A percentile compares a stretch with the other conserved stretches of the same genome.
Evolutionary conservation across 1,140 invertebrate species (phyloP).

Genomic region (Pemphigus obesinymphae): DNA sequence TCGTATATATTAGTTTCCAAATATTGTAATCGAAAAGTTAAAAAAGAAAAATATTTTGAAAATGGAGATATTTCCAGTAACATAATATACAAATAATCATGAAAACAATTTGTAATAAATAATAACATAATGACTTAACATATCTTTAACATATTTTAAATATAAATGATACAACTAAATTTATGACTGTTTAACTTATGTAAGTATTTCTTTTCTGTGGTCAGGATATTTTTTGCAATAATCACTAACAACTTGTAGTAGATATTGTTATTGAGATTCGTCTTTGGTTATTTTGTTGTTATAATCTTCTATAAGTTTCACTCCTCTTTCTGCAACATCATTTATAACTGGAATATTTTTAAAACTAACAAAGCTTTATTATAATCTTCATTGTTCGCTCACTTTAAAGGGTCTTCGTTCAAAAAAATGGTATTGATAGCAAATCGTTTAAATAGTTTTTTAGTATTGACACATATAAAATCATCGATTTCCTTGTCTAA

Average conservation of each 20-base stretch:
- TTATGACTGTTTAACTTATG: background rate
- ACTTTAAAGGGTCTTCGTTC: background rate
- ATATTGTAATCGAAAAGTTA: background rate
- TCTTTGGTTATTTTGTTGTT: slow-evolving; percentile 35
- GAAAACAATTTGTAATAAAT: too few relatives aligned
- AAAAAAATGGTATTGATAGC: background rate
- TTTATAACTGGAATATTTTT: slow-evolving; percentile 39
- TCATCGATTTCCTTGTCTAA: background rate
- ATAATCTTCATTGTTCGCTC: background rate
- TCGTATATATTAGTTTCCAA: background rate
- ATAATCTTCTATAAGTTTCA: slow-evolving; percentile 40
- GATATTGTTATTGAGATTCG: slow-evolving; percentile 38
- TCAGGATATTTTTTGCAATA: background rate
- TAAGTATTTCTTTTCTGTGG: background rate
- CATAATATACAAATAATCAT: too few relatives aligned
- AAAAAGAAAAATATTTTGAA: background rate
- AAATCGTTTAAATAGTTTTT: slow-evolving; percentile 5
- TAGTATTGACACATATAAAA: background rate
- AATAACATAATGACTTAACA: background rate
- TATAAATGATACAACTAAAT: background rate
- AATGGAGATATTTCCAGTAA: too few relatives aligned
- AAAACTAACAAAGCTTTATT: background rate
- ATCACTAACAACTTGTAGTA: slow-evolving; percentile 35
- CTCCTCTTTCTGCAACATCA: slow-evolving; percentile 39
- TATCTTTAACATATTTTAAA: background rate